These are phyloP conservation scores for Hystrix cristata DNA, from an alignment of 2,113 vertebrate genomes.

Conservation along the genomic window DNA sequence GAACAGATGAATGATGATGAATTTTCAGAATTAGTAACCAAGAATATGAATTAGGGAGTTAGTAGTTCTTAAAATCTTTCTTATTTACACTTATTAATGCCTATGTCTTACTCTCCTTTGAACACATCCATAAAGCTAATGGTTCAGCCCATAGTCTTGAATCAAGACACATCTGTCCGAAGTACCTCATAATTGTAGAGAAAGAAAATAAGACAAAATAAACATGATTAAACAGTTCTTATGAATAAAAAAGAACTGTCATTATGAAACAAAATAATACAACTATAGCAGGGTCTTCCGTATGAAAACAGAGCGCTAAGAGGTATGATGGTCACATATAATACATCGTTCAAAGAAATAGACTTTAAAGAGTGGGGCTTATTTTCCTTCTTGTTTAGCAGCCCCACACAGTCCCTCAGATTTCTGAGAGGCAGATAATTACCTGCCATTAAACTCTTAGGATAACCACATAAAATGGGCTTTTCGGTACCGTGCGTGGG, in stretches of 20 bases:
- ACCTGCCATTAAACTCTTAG: not conserved
- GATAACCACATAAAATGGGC: not conserved
- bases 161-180: not conserved
- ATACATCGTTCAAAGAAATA: not conserved
- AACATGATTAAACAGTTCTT: not conserved
- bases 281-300: not conserved
- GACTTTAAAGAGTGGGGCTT: not conserved
- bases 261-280: not conserved
- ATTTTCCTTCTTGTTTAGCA: not conserved
- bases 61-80: not conserved
- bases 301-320: not conserved
- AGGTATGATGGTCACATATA: not conserved
- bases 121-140: not conserved
- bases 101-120: not conserved
- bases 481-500: not conserved
- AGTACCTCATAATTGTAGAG: not conserved
- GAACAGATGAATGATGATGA: not conserved
- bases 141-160: not conserved
- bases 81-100: not conserved
- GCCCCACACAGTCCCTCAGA: not conserved
- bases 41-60: not conserved
- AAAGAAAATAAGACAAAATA: not conserved
- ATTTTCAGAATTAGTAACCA: not conserved
- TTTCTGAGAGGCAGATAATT: constrained; percentile 36
- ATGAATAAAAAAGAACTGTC: not conserved